Evolutionary conservation across 2,797 vertebrate species (phyloP).

Genomic region (Cryptoblepharus egeriae): DNA sequence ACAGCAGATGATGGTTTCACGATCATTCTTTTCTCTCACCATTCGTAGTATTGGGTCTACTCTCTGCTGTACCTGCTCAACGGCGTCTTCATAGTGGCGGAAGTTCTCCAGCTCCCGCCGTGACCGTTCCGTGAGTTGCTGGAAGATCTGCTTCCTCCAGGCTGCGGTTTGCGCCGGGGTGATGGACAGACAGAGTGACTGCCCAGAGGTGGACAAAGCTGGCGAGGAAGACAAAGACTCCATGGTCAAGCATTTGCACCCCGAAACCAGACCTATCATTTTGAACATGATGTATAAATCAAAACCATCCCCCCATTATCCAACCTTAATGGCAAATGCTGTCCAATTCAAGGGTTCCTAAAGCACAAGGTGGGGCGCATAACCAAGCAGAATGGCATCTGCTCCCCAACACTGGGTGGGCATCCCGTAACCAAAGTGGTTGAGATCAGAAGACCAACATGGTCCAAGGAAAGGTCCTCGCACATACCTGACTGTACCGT

Average conservation of each 20-base stretch:
- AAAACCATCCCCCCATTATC: background rate
- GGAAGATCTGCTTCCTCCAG: conserved; percentile 94
- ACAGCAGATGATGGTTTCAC: too few species aligned
- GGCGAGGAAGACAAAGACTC: conserved; percentile 10
- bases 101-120: conserved; percentile 94
- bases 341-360: background rate
- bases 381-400: too few species aligned
- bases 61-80: conserved; percentile 87
- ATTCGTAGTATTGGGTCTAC: background rate
- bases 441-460: too few species aligned
- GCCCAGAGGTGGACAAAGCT: conserved; percentile 86
- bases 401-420: too few species aligned
- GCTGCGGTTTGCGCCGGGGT: conserved; percentile 88
- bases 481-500: conserved; percentile 80
- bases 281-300: background rate
- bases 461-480: background rate
- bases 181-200: conserved; percentile 87
- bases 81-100: conserved; percentile 92
- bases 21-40: too few species aligned
- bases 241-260: background rate
- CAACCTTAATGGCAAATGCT: background rate
- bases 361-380: too few species aligned
- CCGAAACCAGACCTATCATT: background rate
- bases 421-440: too few species aligned
- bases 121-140: conserved; percentile 92